Conservation (phyloP, 2,888 invertebrate genomes). For the Lepidonotus clava region DNA sequence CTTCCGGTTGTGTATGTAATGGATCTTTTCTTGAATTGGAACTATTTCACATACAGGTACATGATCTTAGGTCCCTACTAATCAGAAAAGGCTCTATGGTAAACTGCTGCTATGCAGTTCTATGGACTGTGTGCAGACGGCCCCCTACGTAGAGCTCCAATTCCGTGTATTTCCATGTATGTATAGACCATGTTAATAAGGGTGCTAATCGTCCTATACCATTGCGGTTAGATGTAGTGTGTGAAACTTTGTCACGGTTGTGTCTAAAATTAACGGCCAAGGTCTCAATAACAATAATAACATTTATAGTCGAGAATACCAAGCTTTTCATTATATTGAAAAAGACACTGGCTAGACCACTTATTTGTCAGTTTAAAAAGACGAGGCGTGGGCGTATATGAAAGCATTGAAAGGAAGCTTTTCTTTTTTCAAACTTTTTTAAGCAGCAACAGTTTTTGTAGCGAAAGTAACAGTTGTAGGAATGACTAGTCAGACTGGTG, state of each 20-base stretch:
- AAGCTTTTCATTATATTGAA: neutral
- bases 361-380: neutral
- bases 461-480: neutral
- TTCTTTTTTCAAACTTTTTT: neutral
- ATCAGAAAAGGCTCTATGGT: no score
- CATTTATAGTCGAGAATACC: neutral
- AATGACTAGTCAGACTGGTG: slow-evolving; percentile 19
- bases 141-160: neutral
- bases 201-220: slow-evolving; percentile 13
- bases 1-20: no score
- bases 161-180: neutral
- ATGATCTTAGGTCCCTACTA: no score
- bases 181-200: neutral
- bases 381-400: neutral
- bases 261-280: neutral
- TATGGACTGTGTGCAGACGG: no score
- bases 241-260: neutral
- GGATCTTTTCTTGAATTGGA: no score
- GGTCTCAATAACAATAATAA: no score
- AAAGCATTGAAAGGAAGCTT: neutral
- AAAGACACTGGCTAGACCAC: neutral
- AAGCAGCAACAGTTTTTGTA: slow-evolving; percentile 1
- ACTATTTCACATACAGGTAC: no score
- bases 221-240: slow-evolving; percentile 15
- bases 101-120: no score